These are phyloP conservation scores for Camelus dromedarius DNA, from an alignment of 2,113 vertebrate genomes.

Conservation along the genomic window DNA sequence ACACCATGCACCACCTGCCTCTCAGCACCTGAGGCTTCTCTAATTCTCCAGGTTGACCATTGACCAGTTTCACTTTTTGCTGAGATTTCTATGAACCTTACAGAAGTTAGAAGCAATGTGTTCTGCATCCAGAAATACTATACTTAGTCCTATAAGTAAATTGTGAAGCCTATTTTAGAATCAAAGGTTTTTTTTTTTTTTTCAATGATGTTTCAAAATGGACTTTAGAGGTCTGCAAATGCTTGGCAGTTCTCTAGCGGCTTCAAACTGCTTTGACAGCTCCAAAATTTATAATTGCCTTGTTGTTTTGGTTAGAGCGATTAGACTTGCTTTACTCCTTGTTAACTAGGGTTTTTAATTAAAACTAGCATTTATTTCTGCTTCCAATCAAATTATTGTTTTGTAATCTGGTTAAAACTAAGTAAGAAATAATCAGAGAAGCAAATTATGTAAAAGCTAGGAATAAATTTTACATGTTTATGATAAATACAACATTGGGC, in stretches of 20 bases:
- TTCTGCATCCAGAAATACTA: not conserved
- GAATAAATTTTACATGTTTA: not conserved
- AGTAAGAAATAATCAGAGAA: not conserved
- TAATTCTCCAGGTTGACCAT: not conserved
- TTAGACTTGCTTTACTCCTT: not conserved
- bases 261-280: not conserved
- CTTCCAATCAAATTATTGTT: not conserved
- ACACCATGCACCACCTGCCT: accelerated
- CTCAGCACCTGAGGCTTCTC: not conserved
- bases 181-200: conserved; percentile 2
- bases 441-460: not conserved
- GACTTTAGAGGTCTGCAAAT: not conserved
- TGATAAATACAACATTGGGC: not conserved
- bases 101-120: not conserved
- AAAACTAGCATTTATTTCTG: conserved; percentile 54
- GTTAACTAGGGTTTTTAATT: conserved; percentile 25
- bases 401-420: conserved; percentile 23
- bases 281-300: not conserved
- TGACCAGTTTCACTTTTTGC: not conserved
- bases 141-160: not conserved
- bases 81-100: not conserved
- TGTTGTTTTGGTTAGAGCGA: not conserved
- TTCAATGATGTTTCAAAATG: not conserved
- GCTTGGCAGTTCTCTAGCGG: not conserved
- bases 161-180: not conserved